These are phyloP conservation scores for Botia almorhae DNA, from an alignment of 2,797 vertebrate genomes.

Conservation along the genomic window DNA sequence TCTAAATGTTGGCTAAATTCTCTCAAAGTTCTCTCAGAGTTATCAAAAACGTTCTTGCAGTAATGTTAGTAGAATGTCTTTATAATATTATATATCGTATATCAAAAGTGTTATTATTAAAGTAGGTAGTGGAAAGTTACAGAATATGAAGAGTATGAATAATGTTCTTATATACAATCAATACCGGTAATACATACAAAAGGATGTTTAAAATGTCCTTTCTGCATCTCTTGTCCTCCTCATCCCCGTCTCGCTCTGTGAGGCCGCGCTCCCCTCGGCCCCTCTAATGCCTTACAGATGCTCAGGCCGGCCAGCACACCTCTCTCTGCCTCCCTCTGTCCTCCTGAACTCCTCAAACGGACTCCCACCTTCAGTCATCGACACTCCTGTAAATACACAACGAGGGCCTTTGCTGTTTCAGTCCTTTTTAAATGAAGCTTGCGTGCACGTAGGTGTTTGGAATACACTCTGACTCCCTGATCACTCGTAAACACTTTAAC, in stretches of 20 bases:
- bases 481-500: conserved; percentile 37
- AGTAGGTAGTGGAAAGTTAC: no score
- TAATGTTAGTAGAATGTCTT: no score
- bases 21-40: no score
- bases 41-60: no score
- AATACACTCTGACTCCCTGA: neutral
- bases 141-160: no score
- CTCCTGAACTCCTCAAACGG: neutral
- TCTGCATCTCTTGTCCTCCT: conserved; percentile 20
- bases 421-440: neutral
- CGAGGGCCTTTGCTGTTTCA: conserved; percentile 19
- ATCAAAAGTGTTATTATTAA: no score
- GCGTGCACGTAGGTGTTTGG: conserved; percentile 6
- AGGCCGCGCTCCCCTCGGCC: neutral
- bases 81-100: no score
- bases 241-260: conserved; percentile 5
- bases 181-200: no score
- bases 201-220: no score
- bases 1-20: no score
- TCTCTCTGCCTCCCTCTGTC: neutral
- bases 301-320: conserved; percentile 10
- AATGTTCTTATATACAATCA: no score
- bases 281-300: conserved; percentile 56
- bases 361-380: neutral
- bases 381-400: neutral